These are phyloP conservation scores for Rallus limicola DNA, from an alignment of 2,113 vertebrate species.

Conservation along the genomic window DNA sequence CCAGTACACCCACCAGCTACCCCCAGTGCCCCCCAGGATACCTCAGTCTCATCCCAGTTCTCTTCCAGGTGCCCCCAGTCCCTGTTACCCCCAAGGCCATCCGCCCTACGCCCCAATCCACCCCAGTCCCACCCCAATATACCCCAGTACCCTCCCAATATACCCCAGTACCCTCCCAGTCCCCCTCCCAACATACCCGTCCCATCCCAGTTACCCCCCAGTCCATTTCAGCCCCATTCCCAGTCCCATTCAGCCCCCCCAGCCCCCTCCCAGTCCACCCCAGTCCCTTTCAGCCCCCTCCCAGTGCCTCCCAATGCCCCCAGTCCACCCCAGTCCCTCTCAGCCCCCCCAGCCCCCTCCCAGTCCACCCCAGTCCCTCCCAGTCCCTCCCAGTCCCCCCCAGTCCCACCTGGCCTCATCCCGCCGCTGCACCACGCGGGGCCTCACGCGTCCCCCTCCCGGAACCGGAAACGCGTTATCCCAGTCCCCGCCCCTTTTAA, in stretches of 20 bases:
- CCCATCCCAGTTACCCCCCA: no score
- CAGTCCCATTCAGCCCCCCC: no score
- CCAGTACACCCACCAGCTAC: neutral
- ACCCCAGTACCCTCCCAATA: neutral
- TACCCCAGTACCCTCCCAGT: no score
- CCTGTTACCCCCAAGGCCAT: no score
- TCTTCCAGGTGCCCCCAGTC: no score
- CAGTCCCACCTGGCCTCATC: neutral
- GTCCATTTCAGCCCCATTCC: no score
- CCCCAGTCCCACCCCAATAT: neutral
- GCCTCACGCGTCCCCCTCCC: neutral
- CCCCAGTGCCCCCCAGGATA: neutral
- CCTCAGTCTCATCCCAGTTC: neutral
- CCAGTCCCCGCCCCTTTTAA: neutral
- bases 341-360: no score
- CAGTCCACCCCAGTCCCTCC: neutral
- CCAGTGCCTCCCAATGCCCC: no score
- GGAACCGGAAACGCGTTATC: neutral
- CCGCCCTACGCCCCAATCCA: neutral
- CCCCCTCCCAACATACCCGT: no score
- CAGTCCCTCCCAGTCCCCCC: neutral
- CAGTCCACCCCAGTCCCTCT: no score
- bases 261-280: no score
- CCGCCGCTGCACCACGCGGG: conserved; percentile 58
- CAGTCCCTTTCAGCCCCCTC: no score